A percentile compares a stretch with the other conserved stretches of the same genome.
Evolutionary conservation across 2,797 vertebrate genomes (phyloP).

Genomic region (Acipenser transmontanus): DNA sequence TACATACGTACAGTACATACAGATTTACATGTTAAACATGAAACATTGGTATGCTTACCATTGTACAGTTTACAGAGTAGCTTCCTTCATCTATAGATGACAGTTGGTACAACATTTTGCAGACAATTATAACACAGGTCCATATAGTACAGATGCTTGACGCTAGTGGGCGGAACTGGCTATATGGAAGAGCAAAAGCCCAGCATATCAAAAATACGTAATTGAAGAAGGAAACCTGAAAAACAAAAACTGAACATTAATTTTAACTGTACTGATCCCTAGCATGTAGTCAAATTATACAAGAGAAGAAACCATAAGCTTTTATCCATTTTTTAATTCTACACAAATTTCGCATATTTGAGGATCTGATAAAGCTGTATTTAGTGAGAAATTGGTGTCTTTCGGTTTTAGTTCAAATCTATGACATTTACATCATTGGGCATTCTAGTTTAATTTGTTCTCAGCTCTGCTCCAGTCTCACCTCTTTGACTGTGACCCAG

Average conservation of each 20-base stretch:
- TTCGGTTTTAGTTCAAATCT: no score
- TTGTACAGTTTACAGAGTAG: conserved; percentile 71
- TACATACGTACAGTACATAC: no score
- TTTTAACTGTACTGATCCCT: no score
- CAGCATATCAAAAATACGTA: conserved; percentile 89
- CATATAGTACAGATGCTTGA: conserved; percentile 91
- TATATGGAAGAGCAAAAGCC: conserved; percentile 90
- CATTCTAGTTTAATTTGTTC: no score
- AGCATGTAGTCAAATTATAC: no score
- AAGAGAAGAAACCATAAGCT: no score
- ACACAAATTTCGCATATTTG: no score
- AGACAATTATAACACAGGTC: conserved; percentile 92
- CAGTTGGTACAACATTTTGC: conserved; percentile 98
- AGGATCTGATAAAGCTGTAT: no score
- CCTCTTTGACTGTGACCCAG: conserved; percentile 83
- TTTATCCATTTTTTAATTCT: no score
- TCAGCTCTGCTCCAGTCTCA: conserved; percentile 31
- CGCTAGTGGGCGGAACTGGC: conserved; percentile 81
- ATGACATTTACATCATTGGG: no score
- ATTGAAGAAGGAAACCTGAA: conserved; percentile 91
- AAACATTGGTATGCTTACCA: conserved; percentile 55
- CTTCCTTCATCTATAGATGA: conserved; percentile 64
- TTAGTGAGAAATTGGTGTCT: no score
- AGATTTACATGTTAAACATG: no score
- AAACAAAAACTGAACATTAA: conserved; percentile 30